Evolutionary conservation across 2,797 vertebrate species (phyloP), one percentile per base, ranked within the genome.

Genomic region (Muraenolepis orangiensis): DNA sequence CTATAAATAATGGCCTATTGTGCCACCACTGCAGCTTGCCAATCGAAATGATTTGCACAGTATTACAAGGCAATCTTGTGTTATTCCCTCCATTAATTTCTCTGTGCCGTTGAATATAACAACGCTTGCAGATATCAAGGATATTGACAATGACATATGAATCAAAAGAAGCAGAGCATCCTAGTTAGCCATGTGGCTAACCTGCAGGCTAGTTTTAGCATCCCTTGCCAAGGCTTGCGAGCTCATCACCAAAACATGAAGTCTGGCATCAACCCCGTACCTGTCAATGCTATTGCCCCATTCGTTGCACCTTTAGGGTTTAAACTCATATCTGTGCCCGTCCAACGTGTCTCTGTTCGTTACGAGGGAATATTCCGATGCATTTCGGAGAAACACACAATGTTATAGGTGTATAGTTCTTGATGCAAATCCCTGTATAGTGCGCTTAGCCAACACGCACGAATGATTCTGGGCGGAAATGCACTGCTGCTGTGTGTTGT

Each of bases 221-320:
- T 26, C 72, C 72, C 64, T 31, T 66, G 57, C 31, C n/a, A 66
- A 32, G 23, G 31, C n/a, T 74, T n/a, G 66, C 29, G 70, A 46
- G 28, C 40, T 38, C 46, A 34, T 72, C 71, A 72, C 29, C 71
- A 72, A 72, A 72, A 72, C 70, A 71, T 57, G 28, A 61, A 61
- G 46, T 61, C 12, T 66, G 61, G 61, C 66, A 72, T 40, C 46
- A 66, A 69, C 67, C 70, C 67, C 70, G 20, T 75, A 75, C 70
- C 71, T 69, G 61, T 30, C 26, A 71, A 38, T 40, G 20, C 42
- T 70, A 40, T 28, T 20, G 67, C 13, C 23, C 66, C 32, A 69
- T 36, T 64, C 46, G 42, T 64, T 73, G 57, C 69, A 14, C 26
- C 10, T 42, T 66, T 20, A 64, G 23, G 31, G 13, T 34, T 26